Conservation (phyloP, 2,797 vertebrate genomes). For the Avahi laniger region DNA sequence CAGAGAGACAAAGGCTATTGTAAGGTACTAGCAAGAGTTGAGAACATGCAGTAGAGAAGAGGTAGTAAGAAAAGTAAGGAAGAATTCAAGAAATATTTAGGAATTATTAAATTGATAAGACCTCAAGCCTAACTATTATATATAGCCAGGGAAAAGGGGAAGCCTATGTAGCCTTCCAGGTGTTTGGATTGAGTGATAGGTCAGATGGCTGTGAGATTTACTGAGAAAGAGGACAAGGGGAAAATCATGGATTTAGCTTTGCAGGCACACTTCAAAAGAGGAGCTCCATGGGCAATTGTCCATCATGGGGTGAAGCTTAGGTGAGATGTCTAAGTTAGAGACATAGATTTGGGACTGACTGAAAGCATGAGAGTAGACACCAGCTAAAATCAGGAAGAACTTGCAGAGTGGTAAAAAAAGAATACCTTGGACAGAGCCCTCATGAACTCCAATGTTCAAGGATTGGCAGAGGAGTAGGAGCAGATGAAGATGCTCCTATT, state of each 20-base stretch:
- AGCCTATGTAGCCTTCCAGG: background rate
- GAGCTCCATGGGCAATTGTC: background rate
- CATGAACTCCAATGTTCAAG: background rate
- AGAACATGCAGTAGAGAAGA: background rate
- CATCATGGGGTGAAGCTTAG: fast-evolving
- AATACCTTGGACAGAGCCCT: background rate
- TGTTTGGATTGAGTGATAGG: background rate
- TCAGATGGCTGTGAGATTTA: background rate
- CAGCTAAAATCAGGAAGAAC: background rate
- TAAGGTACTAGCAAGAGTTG: background rate
- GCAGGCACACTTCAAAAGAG: background rate
- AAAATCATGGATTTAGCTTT: background rate
- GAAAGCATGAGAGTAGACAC: background rate
- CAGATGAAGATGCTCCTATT: background rate
- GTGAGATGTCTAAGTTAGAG: background rate
- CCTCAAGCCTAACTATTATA: background rate
- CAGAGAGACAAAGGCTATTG: background rate
- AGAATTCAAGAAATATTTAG: background rate
- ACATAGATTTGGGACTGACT: background rate
- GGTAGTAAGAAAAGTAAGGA: background rate
- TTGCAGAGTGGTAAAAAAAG: background rate
- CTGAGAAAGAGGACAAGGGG: background rate
- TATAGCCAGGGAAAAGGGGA: background rate
- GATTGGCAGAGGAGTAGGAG: background rate
- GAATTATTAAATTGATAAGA: background rate